These are phyloP conservation scores for Cephalopterus ornatus DNA, from an alignment of 2,113 vertebrate species.

Conservation along the genomic window DNA sequence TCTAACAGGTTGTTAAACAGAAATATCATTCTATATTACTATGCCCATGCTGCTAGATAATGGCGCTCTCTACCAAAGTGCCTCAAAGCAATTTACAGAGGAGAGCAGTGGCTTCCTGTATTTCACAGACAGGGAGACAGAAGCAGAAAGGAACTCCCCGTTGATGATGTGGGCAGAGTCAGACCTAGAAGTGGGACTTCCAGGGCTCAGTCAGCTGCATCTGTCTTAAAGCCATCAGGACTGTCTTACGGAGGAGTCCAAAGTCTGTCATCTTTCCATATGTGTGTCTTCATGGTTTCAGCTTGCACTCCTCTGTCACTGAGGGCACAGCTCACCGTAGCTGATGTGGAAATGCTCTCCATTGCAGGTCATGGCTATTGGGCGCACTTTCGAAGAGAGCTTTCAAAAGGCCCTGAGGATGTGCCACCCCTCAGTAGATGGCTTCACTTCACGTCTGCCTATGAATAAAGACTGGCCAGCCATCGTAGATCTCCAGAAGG, in stretches of 20 bases:
- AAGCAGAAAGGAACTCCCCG: background rate
- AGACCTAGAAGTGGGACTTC: background rate
- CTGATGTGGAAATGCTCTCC: background rate
- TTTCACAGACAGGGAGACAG: background rate
- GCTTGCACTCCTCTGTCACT: background rate
- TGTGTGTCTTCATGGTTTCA: background rate
- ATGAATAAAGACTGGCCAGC: conserved; percentile 87
- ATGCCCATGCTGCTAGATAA: background rate
- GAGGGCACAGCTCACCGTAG: background rate
- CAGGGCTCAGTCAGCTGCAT: background rate
- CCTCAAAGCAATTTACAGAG: background rate
- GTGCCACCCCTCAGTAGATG: conserved; percentile 92
- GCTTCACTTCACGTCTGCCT: conserved; percentile 85
- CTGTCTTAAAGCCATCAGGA: background rate
- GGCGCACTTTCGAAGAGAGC: conserved; percentile 94
- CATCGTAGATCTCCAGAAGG: conserved; percentile 76
- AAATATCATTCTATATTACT: background rate
- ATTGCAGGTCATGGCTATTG: conserved; percentile 90
- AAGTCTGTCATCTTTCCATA: background rate
- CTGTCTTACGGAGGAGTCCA: background rate
- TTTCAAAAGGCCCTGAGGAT: conserved; percentile 95
- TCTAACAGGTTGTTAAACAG: conserved; percentile 10
- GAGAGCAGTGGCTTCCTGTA: background rate
- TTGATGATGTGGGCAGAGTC: background rate
- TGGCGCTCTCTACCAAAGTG: background rate